These are phyloP conservation scores for Acipenser oxyrinchus DNA, from an alignment of 2,797 vertebrate species.

Conservation along the genomic window DNA sequence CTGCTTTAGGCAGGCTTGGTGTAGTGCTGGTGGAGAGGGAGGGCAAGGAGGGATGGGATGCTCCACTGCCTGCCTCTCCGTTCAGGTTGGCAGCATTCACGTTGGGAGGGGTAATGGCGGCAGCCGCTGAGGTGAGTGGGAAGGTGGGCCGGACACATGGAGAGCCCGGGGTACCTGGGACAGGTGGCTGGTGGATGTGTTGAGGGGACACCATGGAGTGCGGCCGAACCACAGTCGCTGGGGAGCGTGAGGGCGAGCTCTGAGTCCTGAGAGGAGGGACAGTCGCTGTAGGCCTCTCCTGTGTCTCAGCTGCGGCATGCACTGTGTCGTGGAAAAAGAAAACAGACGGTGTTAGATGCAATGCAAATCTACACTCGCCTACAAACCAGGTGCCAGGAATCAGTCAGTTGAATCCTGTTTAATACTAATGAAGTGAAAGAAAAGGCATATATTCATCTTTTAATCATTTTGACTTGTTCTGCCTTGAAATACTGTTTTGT, in stretches of 20 bases:
- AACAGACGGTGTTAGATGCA: background rate
- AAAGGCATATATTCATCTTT: too few species aligned
- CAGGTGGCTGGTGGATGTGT: slow-evolving; percentile 60
- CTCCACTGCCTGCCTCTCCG: slow-evolving; percentile 41
- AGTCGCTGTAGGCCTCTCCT: slow-evolving; percentile 73
- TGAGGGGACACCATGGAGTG: slow-evolving; percentile 72
- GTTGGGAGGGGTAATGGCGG: slow-evolving; percentile 84
- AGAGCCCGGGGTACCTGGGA: slow-evolving; percentile 43
- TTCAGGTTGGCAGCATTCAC: slow-evolving; percentile 74
- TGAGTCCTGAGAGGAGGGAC: slow-evolving; percentile 78
- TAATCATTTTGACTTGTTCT: too few species aligned
- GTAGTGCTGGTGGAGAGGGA: slow-evolving; percentile 43
- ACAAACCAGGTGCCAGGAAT: too few species aligned
- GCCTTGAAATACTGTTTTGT: too few species aligned
- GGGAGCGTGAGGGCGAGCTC: slow-evolving; percentile 76
- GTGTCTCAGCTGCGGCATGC: slow-evolving; percentile 63
- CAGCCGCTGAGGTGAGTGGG: slow-evolving; percentile 74
- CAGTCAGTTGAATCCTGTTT: too few species aligned
- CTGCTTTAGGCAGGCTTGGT: slow-evolving; percentile 47
- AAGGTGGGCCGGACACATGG: slow-evolving; percentile 55
- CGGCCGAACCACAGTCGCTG: slow-evolving; percentile 65
- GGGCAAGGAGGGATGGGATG: slow-evolving; percentile 36
- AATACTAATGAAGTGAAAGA: too few species aligned
- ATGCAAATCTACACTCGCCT: slow-evolving; percentile 10
- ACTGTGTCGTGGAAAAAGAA: slow-evolving; percentile 34